Evolutionary conservation across 2,888 invertebrate genomes (phyloP).

Genomic region (Caenorhabditis auriculariae): DNA sequence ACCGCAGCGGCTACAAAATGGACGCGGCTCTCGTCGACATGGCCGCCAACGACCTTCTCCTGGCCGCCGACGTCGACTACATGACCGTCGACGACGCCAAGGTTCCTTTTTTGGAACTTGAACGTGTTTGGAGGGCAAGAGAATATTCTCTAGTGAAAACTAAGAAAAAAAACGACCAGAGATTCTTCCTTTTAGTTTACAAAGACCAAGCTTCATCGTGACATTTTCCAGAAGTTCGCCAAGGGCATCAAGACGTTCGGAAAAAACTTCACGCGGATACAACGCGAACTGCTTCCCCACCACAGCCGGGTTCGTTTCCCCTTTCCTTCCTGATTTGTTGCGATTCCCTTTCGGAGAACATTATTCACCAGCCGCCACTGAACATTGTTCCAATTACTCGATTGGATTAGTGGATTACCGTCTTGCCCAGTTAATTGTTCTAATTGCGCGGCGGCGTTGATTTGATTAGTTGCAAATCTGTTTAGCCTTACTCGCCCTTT

Average conservation of each 20-base stretch:
- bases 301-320: constrained; percentile 77
- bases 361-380: constrained; percentile 3
- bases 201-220: no score
- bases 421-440: no score
- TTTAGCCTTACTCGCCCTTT: no score
- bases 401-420: no score
- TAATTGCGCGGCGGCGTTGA: no score
- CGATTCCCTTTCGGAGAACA: not conserved
- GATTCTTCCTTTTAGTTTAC: no score
- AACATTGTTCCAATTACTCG: no score
- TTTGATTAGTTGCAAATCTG: no score
- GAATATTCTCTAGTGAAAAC: no score
- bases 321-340: constrained; percentile 13
- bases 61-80: constrained; percentile 46
- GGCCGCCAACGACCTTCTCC: constrained; percentile 45
- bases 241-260: constrained; percentile 97
- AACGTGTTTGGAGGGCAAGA: no score
- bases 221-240: constrained; percentile 74
- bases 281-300: constrained; percentile 91
- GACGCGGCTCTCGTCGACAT: constrained; percentile 81
- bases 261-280: constrained; percentile 96
- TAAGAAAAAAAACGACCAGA: no score
- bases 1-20: constrained; percentile 93
- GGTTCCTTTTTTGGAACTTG: not conserved
- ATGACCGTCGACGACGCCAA: constrained; percentile 59